Conservation (phyloP, 2,888 invertebrate species). For the Pheosia tremula region DNA sequence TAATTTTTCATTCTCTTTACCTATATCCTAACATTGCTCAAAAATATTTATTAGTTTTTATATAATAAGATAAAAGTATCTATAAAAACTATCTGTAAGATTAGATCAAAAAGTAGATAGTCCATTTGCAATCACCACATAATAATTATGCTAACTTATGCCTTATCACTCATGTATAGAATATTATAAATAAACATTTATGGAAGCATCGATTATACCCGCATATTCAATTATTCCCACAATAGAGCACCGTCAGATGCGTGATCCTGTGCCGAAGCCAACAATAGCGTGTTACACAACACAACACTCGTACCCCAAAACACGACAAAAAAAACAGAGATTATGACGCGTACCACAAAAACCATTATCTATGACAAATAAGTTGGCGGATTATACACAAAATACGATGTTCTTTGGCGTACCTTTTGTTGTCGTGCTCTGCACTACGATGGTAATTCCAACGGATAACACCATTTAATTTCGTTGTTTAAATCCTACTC, state of each 20-base stretch:
- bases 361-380: slow-evolving; percentile 68
- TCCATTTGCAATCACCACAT: neutral
- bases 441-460: slow-evolving; percentile 48
- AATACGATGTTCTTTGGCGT: slow-evolving; percentile 49
- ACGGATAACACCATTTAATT: slow-evolving; percentile 30
- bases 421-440: slow-evolving; percentile 54
- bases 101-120: neutral
- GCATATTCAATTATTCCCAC: slow-evolving; percentile 72
- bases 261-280: slow-evolving; percentile 53
- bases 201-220: slow-evolving; percentile 69
- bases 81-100: neutral
- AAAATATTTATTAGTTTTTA: too few relatives aligned
- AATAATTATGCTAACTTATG: neutral
- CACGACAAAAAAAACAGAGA: slow-evolving; percentile 56
- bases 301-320: slow-evolving; percentile 62
- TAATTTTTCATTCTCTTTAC: neutral
- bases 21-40: too few relatives aligned
- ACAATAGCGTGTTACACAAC: slow-evolving; percentile 74
- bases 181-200: slow-evolving; percentile 41
- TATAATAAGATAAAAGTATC: too few relatives aligned
- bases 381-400: slow-evolving; percentile 60
- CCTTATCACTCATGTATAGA: slow-evolving; percentile 3
- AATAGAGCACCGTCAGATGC: slow-evolving; percentile 62
- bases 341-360: slow-evolving; percentile 56
- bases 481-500: neutral